Evolutionary conservation across 2,113 vertebrate genomes (phyloP), one percentile per base, ranked within the genome.

Genomic region (Crotophaga sulcirostris): DNA sequence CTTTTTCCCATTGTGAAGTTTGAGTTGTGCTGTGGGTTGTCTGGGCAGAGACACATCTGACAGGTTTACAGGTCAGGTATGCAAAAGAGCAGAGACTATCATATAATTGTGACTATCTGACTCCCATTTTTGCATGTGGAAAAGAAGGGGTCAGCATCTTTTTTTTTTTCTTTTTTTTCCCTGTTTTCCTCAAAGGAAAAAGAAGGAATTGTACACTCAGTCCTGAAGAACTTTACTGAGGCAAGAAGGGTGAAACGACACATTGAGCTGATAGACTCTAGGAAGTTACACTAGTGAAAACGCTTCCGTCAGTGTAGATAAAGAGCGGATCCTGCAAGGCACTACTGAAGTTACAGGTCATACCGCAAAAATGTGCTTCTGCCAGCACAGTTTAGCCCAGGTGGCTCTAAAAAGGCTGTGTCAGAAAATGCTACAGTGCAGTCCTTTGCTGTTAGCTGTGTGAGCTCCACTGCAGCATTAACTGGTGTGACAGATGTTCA

Each of bases 261-360:
- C 40, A 3, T 24, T 58, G 83, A 67, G 47, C 68, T 87, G 67
- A 25, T 62, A 13, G 0, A 10, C 14, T 14, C 16, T 28, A 19
- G 45, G 67, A 82, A 60, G 51, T 24, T 82, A 56, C 19, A 4
- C 5, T 56, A 8, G 21, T 11, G 49, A 60, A 56, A 70, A 52
- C 13, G 5, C 23, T 52, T 74, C 29, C 0, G 0, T 74, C 40
- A 31, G 0, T 15, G 6, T 36, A 58, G 40, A 51, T 26, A 47
- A 82, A 59, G 44, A 74, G 51, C 40, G 75, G 40, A 51, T 13
- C 14, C 34, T 67, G 16, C 66, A 68, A 70, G 28, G 44, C 18
- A 8, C 12, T 64, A 12, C 33, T 23, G 51, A 55, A 70, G 42
- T 60, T 51, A 13, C 28, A 55, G 38, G 25, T 69, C 33, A 3